Conservation (phyloP, 2,888 invertebrate species). For the Agonopterix alstromeriana region DNA sequence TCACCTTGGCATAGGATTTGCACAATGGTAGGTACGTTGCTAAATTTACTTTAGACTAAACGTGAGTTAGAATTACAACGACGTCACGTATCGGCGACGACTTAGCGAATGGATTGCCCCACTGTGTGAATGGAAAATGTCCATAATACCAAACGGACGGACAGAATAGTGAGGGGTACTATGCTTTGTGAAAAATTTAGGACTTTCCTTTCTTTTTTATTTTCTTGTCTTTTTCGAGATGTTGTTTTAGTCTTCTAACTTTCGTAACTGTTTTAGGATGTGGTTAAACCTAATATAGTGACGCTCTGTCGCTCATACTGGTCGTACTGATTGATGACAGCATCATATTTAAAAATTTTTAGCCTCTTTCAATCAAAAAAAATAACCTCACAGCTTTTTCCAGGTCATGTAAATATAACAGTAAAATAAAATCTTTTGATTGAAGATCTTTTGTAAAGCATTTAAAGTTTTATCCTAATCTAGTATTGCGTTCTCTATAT, state of each 20-base stretch:
- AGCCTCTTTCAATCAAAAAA: too few species aligned
- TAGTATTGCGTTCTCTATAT: too few species aligned
- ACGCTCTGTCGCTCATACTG: too few species aligned
- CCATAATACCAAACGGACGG: slow-evolving; percentile 64
- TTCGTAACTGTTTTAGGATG: background rate
- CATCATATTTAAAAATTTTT: too few species aligned
- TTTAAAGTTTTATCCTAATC: too few species aligned
- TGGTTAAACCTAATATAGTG: too few species aligned
- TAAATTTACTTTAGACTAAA: slow-evolving; percentile 1
- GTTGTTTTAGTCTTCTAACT: background rate
- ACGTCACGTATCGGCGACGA: slow-evolving; percentile 24
- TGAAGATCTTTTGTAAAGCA: too few species aligned
- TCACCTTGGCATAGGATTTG: slow-evolving; percentile 46
- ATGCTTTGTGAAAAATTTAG: slow-evolving; percentile 1
- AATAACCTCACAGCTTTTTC: too few species aligned
- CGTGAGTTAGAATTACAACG: slow-evolving; percentile 6
- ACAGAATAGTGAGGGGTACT: slow-evolving; percentile 7
- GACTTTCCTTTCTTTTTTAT: background rate
- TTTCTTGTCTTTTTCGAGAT: too few species aligned
- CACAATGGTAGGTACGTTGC: slow-evolving; percentile 10
- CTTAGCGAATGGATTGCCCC: slow-evolving; percentile 46
- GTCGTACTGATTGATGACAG: too few species aligned
- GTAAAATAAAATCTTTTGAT: too few species aligned
- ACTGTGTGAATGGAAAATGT: slow-evolving; percentile 69
- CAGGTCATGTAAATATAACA: too few species aligned